These are phyloP conservation scores for Plotosus lineatus DNA, from an alignment of 2,113 vertebrate species.

Conservation along the genomic window DNA sequence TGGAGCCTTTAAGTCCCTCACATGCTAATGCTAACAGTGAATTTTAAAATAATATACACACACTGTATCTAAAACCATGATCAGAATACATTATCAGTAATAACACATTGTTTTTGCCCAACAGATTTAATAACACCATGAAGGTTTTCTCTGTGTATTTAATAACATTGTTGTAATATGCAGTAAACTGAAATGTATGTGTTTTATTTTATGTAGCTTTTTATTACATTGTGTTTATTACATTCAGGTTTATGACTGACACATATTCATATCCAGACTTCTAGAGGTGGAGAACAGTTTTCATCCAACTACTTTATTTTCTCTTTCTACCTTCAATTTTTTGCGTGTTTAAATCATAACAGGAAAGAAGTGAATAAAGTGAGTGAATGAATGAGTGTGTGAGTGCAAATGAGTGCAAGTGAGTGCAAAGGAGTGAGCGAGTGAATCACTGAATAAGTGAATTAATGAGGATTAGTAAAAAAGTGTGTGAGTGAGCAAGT, in stretches of 20 bases:
- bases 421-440: too few relatives aligned
- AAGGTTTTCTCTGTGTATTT: neutral
- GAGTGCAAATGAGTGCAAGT: too few relatives aligned
- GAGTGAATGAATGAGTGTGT: too few relatives aligned
- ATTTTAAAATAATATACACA: neutral
- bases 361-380: neutral
- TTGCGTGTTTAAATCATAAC: neutral
- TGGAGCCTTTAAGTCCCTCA: too few relatives aligned
- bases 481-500: too few relatives aligned
- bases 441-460: too few relatives aligned
- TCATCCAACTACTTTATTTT: neutral
- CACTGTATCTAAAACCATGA: too few relatives aligned
- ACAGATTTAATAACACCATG: neutral
- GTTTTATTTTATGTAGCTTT: neutral
- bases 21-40: too few relatives aligned
- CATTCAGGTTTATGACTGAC: neutral
- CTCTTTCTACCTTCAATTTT: neutral
- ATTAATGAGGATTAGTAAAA: too few relatives aligned
- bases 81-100: neutral
- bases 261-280: neutral
- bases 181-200: neutral
- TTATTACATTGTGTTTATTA: conserved; percentile 3
- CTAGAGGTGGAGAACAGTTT: neutral
- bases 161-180: too few relatives aligned
- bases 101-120: neutral